These are phyloP conservation scores for Taenioides sp. DNA, from an alignment of 2,797 vertebrate species.

Conservation along the genomic window DNA sequence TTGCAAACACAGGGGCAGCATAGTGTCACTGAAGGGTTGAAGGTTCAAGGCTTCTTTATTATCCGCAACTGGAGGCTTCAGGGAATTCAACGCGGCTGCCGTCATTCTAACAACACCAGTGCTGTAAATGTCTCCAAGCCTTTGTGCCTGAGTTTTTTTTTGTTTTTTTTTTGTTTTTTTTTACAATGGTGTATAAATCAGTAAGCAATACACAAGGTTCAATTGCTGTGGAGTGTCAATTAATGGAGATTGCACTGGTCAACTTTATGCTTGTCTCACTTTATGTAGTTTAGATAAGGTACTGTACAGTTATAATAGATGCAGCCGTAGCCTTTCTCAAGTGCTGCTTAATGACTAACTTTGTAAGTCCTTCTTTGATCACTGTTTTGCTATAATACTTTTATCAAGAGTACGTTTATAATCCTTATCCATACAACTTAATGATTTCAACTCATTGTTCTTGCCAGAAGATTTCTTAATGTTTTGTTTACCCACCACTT, in stretches of 20 bases:
- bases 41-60: background rate
- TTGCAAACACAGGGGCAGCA: background rate
- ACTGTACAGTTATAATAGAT: background rate
- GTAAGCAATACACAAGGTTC: background rate
- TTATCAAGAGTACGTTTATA: no score
- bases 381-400: no score
- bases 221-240: no score
- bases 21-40: background rate
- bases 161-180: no score
- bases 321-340: no score
- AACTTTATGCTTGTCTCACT: background rate
- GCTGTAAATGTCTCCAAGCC: conserved; percentile 1
- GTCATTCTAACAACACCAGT: background rate
- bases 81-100: background rate
- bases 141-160: background rate
- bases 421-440: no score
- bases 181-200: background rate
- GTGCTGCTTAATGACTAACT: background rate
- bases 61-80: background rate
- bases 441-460: no score
- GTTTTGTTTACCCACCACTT: no score
- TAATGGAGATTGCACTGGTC: background rate
- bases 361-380: no score
- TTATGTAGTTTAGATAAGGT: background rate
- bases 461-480: no score